Conservation (phyloP, 2,113 vertebrate species). For the Pagrus major region DNA sequence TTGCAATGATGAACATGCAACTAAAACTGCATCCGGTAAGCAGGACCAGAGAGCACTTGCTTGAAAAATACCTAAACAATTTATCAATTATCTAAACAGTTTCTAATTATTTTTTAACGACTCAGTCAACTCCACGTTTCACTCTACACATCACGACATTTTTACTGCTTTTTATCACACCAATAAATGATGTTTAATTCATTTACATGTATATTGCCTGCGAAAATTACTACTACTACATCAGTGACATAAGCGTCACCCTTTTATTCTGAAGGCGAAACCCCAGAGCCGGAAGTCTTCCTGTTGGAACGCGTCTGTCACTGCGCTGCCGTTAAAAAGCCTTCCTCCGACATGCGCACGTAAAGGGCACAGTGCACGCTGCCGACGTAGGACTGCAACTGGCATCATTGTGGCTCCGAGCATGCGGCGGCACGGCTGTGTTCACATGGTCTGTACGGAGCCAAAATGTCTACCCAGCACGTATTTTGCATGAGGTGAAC, state of each 20-base stretch:
- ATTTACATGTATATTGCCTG: background rate
- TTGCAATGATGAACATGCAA: background rate
- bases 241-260: background rate
- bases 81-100: background rate
- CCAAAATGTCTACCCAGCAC: slow-evolving; percentile 71
- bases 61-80: background rate
- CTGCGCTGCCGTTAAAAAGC: slow-evolving; percentile 56
- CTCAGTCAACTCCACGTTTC: background rate
- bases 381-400: slow-evolving; percentile 56
- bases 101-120: background rate
- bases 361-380: slow-evolving; percentile 41
- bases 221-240: background rate
- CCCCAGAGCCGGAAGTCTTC: slow-evolving; percentile 36
- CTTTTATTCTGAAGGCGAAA: slow-evolving; percentile 59
- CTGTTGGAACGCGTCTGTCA: slow-evolving; percentile 38
- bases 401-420: slow-evolving; percentile 62
- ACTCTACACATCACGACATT: background rate
- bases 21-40: background rate
- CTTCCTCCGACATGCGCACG: slow-evolving; percentile 73
- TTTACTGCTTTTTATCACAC: background rate
- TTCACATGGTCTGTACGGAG: slow-evolving; percentile 15
- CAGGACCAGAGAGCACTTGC: too few relatives aligned
- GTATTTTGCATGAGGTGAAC: slow-evolving; percentile 40
- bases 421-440: background rate
- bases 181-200: background rate